Base-by-base conservation (phyloP, 2,888 invertebrate species). In the Apoderus coryli region DNA sequence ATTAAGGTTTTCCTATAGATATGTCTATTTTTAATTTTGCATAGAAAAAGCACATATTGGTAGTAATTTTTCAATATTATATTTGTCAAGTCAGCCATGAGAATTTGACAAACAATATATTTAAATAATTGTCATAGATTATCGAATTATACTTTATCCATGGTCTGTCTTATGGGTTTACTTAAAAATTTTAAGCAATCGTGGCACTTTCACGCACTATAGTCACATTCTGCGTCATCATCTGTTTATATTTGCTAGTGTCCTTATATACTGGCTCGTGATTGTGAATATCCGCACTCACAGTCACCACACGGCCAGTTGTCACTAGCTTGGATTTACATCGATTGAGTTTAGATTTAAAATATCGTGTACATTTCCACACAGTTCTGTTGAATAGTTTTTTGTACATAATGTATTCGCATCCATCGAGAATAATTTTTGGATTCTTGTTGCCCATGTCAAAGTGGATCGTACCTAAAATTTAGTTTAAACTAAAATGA, bases 211-310 rank as follows among this genome's bases (percentile, higher is more conserved):
- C 45, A 31, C 38, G 31, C n/a, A 44, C 36, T 33, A 49, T 47
- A 13, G 42, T 46, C 3, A 50, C 48, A 27, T 32, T 36, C 28
- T 47, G 47, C 2, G 46, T 46, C 10, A 45, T 27, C 43, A 47
- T 44, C 35, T 45, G n/a, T 30, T 34, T n/a, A 15, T 24, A 31
- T n/a, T 22, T 16, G 10, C 24, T 28, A 11, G 26, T 26, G 9
- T 14, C 9, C 14, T 33, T 31, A 6, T 19, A 14, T 5, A 32
- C 23, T 12, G 42, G 36, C 10, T 19, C 32, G 30, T 47, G 47
- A 31, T 43, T 44, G 26, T 47, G 45, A 5, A 11, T 16, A 3
- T 39, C 40, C 5, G 16, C 15, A 10, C 32, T 36, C 10, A 42
- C 38, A 13, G 36, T 34, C 5, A 37, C 32, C 2, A 32, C 29